Base-by-base conservation (phyloP, 2,113 vertebrate genomes). In the Ranitomeya variabilis region DNA sequence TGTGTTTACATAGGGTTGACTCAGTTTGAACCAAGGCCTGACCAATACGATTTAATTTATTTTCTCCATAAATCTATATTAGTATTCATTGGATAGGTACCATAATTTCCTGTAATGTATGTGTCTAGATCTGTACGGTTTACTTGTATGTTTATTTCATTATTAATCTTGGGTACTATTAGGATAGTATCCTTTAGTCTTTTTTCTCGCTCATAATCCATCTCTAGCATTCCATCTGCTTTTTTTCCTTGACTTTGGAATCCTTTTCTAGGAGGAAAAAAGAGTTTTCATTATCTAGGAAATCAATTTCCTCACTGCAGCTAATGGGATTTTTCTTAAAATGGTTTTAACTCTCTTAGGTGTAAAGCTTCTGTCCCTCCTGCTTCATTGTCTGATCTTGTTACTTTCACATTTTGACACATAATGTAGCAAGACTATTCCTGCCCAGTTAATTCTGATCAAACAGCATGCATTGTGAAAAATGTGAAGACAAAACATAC, bases 341-440 rank as follows among this genome's bases (percentile, higher is more conserved):
- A 87, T 81, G 86, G 86, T 87, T 87, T 87, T 87, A 87, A 87
- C 86, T 87, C 86, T 87, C 86, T 87, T 87, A 87, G 86, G 86
- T 87, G 86, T 87, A 80, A 87, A 87, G 86, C 86, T 80, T 87
- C 86, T 87, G 86, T 87, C 77, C 62, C 77, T 80, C 86, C 64
- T 87, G 86, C 86, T 23, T 71, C 77, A 80, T 87, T 87, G 86
- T 87, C 86, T 87, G 86, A 71, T 87, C 86, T 80, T 87, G 86
- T 87, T 87, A 87, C 78, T 87, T 80, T 87, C 86, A 71, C 77
- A 87, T 87, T 87, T 80, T 81, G 86, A 87, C 86, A 87, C 86
- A 80, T 87, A 55, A 80, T 87, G 18, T 87, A 87, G 77, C 86
- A 59, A 59, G 78, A 87, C 78, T 71, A 87, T 87, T 87, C 62